phyloP scores from a whole-genome alignment of 2,113 vertebrate genomes.

The Gallinago jamesoni region DNA sequence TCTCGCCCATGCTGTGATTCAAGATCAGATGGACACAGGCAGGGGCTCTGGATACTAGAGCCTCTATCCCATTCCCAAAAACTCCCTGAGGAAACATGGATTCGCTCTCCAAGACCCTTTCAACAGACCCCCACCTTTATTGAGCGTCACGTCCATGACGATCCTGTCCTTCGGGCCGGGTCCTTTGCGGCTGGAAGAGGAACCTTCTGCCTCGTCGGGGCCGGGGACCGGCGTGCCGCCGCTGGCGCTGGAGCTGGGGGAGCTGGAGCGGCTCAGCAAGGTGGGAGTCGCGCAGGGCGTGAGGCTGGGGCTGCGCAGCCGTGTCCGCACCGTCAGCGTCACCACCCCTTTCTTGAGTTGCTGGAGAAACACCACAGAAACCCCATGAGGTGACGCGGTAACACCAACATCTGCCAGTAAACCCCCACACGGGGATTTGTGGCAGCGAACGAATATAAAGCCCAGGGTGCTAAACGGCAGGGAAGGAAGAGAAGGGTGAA shows the following conservation, averaged over 20 bases:
- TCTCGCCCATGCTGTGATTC: neutral
- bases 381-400: accelerated
- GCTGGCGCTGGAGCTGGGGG: constrained; percentile 83
- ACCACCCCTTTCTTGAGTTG: constrained; percentile 95
- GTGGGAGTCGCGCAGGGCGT: constrained; percentile 89
- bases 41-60: too few species aligned
- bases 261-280: constrained; percentile 88
- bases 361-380: constrained; percentile 66
- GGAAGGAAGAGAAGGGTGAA: neutral
- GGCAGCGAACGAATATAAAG: neutral
- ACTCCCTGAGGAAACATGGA: neutral
- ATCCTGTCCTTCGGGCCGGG: constrained; percentile 93
- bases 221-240: constrained; percentile 45
- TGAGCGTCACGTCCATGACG: constrained; percentile 93
- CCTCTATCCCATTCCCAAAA: neutral
- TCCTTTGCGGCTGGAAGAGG: constrained; percentile 77
- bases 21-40: neutral
- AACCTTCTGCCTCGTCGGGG: constrained; percentile 68
- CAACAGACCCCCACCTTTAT: constrained; percentile 82
- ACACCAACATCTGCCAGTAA: neutral
- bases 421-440: neutral
- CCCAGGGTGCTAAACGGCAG: accelerated
- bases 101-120: neutral
- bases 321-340: constrained; percentile 90
- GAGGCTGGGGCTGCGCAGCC: constrained; percentile 93